Percentiles rank a stretch among this genome's conserved stretches.
These are phyloP conservation scores for Serrognathus titanus DNA, from an alignment of 2,888 invertebrate genomes.

Conservation along the genomic window DNA sequence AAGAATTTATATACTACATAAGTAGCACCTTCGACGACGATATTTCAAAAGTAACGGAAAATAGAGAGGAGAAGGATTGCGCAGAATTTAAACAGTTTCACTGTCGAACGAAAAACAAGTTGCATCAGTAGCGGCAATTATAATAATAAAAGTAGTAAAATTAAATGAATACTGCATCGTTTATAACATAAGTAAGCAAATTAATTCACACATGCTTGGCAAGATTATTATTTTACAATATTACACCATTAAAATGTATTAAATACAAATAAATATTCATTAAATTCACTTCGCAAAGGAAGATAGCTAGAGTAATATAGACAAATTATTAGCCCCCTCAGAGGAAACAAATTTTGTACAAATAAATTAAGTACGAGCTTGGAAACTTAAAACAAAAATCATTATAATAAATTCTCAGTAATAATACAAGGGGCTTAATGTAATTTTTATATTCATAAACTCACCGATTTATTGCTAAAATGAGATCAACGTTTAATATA, in stretches of 20 bases:
- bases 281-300: neutral
- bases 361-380: neutral
- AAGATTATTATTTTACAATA: constrained; percentile 8
- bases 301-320: constrained; percentile 3
- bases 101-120: neutral
- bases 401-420: neutral
- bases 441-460: neutral
- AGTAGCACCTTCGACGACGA: constrained; percentile 2
- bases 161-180: constrained; percentile 6
- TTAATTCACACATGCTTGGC: constrained; percentile 16
- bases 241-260: constrained; percentile 7
- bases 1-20: constrained; percentile 1
- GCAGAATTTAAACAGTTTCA: neutral
- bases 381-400: neutral
- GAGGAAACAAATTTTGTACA: neutral
- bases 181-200: constrained; percentile 9
- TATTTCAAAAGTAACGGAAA: neutral
- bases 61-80: neutral
- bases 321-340: constrained; percentile 2
- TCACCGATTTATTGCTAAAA: neutral
- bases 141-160: constrained; percentile 7
- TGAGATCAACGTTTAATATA: constrained; percentile 6
- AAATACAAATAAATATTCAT: constrained; percentile 10
- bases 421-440: too few species aligned
- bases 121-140: neutral